phyloP scores from a whole-genome alignment of 2,888 invertebrate genomes.

The Alsophila aescularia region DNA sequence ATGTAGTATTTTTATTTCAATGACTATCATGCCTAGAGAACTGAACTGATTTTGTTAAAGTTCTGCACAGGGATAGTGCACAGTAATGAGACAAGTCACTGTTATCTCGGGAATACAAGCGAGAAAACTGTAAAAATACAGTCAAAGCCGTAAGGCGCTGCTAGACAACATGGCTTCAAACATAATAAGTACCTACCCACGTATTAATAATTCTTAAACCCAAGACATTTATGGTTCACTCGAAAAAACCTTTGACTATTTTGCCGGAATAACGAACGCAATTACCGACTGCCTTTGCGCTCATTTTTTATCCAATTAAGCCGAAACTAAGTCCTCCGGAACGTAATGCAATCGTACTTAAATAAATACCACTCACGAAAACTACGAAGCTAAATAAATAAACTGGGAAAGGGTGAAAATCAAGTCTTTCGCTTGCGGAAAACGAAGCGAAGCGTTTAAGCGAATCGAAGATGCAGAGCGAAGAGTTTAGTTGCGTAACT shows the following conservation, averaged over 20 bases:
- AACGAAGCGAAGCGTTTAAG: background rate
- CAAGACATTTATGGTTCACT: slow-evolving; percentile 4
- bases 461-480: background rate
- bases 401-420: slow-evolving; percentile 3
- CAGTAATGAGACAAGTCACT: too few species aligned
- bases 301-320: slow-evolving; percentile 21
- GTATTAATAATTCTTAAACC: slow-evolving; percentile 12
- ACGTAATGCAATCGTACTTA: slow-evolving; percentile 10
- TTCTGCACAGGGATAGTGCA: too few species aligned
- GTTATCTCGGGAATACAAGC: too few species aligned
- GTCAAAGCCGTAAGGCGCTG: too few species aligned
- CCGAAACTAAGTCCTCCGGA: slow-evolving; percentile 12
- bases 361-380: slow-evolving; percentile 13
- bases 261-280: slow-evolving; percentile 15
- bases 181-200: background rate
- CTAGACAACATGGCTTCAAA: background rate
- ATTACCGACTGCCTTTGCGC: slow-evolving; percentile 11
- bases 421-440: background rate
- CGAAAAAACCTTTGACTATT: slow-evolving; percentile 15
- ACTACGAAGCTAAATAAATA: slow-evolving; percentile 14
- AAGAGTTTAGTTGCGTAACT: background rate
- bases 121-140: too few species aligned
- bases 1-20: too few species aligned
- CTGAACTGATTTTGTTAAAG: too few species aligned
- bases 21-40: too few species aligned